These are phyloP conservation scores for Neelides sp. DNA, from an alignment of 1,140 invertebrate species.

Conservation along the genomic window DNA sequence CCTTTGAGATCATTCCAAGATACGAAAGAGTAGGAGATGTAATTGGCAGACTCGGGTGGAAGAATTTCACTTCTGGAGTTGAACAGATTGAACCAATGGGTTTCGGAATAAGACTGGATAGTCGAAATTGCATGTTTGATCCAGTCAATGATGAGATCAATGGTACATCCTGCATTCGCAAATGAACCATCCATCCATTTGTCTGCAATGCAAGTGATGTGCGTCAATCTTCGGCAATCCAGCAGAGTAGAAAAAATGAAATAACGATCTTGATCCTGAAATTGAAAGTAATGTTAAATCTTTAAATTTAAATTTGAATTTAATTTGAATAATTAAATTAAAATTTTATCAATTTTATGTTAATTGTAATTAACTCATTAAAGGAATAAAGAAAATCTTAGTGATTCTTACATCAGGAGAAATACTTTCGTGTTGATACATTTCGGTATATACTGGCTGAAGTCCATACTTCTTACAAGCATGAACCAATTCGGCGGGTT, in stretches of 20 bases:
- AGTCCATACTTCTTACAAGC: slow-evolving; percentile 19
- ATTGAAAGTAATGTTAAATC: slow-evolving; percentile 11
- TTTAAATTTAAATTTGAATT: no score
- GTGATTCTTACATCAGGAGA: no score
- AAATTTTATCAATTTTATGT: no score
- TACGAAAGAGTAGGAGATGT: slow-evolving; percentile 27
- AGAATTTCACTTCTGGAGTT: slow-evolving; percentile 5
- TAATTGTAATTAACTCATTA: no score
- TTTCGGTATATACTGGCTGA: slow-evolving; percentile 1
- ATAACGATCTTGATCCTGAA: slow-evolving; percentile 21
- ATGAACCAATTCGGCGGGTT: slow-evolving; percentile 13
- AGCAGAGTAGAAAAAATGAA: slow-evolving; percentile 21
- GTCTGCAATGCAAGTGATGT: slow-evolving; percentile 22
- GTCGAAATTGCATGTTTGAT: slow-evolving; percentile 5
- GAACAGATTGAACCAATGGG: slow-evolving; percentile 24
- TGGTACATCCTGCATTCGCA: slow-evolving; percentile 24
- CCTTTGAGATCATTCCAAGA: slow-evolving; percentile 20
- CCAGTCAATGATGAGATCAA: slow-evolving; percentile 29
- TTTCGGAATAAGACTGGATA: slow-evolving; percentile 13
- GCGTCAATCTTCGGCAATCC: slow-evolving; percentile 13
- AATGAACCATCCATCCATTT: slow-evolving; percentile 28
- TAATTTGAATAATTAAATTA: no score
- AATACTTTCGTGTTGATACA: no score
- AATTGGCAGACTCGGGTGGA: slow-evolving; percentile 22
- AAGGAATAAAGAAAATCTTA: no score